Percentiles rank a stretch among this genome's conserved stretches.
Evolutionary conservation across 2,888 invertebrate genomes (phyloP).

Genomic region (Drosophila nigritarsus): DNA sequence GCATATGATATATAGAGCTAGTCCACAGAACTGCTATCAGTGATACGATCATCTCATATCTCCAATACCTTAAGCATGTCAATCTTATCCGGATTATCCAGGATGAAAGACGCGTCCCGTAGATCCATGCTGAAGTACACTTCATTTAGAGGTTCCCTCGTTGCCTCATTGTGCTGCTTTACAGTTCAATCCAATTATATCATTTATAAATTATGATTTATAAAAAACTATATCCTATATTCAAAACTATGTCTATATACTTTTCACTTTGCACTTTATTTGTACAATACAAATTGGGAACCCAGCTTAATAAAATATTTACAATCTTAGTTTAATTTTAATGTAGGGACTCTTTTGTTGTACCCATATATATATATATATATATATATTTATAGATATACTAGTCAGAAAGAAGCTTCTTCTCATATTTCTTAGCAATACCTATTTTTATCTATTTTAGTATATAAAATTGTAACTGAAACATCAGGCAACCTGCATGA

Average conservation of each 20-base stretch:
- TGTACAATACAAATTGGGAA: background rate
- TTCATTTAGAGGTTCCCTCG: fast-evolving
- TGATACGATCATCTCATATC: background rate
- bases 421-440: background rate
- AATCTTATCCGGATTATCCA: background rate
- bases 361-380: background rate
- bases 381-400: too few relatives aligned
- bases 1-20: background rate
- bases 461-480: background rate
- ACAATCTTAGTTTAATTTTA: background rate
- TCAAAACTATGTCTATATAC: too few relatives aligned
- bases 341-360: background rate
- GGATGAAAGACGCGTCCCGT: background rate
- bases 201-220: too few relatives aligned
- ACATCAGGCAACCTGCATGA: background rate
- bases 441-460: background rate
- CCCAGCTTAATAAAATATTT: fast-evolving
- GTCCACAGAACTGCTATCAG: background rate
- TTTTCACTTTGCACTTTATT: background rate
- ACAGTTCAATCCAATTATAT: background rate
- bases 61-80: background rate
- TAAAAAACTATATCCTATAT: too few relatives aligned
- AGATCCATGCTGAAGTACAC: background rate
- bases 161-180: background rate
- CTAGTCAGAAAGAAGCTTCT: background rate